Conservation (phyloP, 2,113 vertebrate species). For the Amphilophus citrinellus region DNA sequence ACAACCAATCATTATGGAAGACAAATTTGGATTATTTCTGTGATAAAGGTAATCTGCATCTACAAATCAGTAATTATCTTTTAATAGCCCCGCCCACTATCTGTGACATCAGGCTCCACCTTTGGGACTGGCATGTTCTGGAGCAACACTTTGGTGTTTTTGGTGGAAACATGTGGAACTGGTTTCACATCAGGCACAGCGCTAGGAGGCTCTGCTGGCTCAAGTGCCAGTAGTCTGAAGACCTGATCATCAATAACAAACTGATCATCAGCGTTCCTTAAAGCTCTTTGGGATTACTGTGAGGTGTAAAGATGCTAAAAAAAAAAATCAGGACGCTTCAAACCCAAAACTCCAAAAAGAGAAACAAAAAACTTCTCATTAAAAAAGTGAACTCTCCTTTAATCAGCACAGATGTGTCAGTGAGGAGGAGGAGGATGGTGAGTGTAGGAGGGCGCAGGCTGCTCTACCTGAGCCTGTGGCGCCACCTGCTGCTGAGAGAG, state of each 20-base stretch:
- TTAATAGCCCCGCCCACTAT: neutral
- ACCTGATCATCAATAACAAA: too few relatives aligned
- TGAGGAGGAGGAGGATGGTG: slow-evolving; percentile 21
- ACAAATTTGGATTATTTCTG: neutral
- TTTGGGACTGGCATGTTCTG: neutral
- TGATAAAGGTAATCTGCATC: neutral
- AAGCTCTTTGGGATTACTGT: too few relatives aligned
- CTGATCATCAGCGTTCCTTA: too few relatives aligned
- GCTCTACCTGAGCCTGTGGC: slow-evolving; percentile 89
- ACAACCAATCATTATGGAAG: neutral
- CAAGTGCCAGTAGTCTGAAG: too few relatives aligned
- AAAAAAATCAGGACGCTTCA: neutral
- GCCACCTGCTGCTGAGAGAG: slow-evolving; percentile 82
- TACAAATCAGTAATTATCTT: neutral
- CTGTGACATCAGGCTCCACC: neutral
- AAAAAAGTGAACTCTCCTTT: neutral
- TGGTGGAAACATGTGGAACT: neutral
- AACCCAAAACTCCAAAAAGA: neutral
- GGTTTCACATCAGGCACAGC: neutral
- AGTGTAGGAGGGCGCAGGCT: slow-evolving; percentile 57
- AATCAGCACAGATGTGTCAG: slow-evolving; percentile 22
- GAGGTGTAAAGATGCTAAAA: neutral
- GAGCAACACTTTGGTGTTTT: too few relatives aligned
- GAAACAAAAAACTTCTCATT: neutral
- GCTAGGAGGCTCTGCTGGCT: too few relatives aligned